Percentiles rank a stretch among this genome's conserved stretches.
Conservation (phyloP, 2,113 vertebrate genomes). For the Nicator chloris region DNA sequence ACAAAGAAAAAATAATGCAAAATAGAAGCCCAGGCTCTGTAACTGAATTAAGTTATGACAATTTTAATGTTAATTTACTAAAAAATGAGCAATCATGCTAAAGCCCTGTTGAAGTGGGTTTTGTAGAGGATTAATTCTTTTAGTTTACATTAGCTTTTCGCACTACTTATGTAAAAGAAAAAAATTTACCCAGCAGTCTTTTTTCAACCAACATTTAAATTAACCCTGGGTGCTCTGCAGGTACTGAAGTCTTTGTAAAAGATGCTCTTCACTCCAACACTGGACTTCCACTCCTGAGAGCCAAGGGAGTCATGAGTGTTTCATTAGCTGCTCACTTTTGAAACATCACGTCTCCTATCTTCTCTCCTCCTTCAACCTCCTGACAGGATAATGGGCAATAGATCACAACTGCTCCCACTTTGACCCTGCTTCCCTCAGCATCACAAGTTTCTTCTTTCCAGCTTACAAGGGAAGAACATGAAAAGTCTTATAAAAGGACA, state of each 20-base stretch:
- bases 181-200: background rate
- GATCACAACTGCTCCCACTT: background rate
- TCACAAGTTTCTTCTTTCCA: background rate
- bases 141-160: background rate
- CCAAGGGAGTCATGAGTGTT: background rate
- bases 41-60: background rate
- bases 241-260: background rate
- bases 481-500: background rate
- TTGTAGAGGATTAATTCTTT: background rate
- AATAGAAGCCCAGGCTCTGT: background rate
- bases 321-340: background rate
- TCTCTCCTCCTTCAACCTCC: background rate
- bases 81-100: background rate
- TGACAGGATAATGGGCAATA: background rate
- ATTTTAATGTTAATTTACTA: background rate
- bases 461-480: background rate
- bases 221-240: background rate
- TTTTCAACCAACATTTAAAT: background rate
- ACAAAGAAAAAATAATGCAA: background rate
- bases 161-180: background rate
- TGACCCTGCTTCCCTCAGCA: background rate
- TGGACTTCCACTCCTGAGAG: background rate
- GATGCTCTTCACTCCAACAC: background rate
- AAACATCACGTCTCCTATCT: background rate
- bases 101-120: background rate